Percentiles rank a stretch among this genome's conserved stretches.
Evolutionary conservation across 2,888 invertebrate species (phyloP).

Genomic region (Mesopsocus fuscifrons): DNA sequence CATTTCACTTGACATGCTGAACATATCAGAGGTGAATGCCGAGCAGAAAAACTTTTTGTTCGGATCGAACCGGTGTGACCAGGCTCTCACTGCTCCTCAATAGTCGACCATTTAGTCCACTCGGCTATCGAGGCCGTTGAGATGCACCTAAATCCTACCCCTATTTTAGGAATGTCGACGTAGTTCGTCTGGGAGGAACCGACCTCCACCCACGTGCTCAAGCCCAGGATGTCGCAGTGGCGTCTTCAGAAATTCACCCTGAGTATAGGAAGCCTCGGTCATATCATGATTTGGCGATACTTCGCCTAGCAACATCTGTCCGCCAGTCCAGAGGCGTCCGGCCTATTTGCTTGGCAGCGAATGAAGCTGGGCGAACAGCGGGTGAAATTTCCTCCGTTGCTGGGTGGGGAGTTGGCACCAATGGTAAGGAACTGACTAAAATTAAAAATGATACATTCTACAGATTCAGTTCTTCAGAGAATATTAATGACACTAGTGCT

Average conservation of each 20-base stretch:
- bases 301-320: background rate
- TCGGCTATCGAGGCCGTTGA: too few relatives aligned
- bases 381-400: background rate
- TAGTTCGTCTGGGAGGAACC: background rate
- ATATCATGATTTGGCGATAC: conserved; percentile 1
- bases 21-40: too few relatives aligned
- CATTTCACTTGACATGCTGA: too few relatives aligned
- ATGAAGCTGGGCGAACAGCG: background rate
- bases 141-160: too few relatives aligned
- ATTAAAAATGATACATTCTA: background rate
- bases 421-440: background rate
- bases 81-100: too few relatives aligned
- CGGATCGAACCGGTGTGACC: too few relatives aligned
- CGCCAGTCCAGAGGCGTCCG: background rate
- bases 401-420: conserved; percentile 2
- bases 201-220: background rate
- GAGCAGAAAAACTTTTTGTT: too few relatives aligned
- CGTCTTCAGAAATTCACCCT: background rate
- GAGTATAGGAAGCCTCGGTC: background rate
- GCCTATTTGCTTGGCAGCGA: background rate
- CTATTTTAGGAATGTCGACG: background rate
- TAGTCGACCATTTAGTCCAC: too few relatives aligned
- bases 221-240: background rate
- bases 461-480: too few relatives aligned
- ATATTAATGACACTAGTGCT: too few relatives aligned